Conservation (phyloP, 2,113 vertebrate genomes). For the Corvus hawaiiensis region DNA sequence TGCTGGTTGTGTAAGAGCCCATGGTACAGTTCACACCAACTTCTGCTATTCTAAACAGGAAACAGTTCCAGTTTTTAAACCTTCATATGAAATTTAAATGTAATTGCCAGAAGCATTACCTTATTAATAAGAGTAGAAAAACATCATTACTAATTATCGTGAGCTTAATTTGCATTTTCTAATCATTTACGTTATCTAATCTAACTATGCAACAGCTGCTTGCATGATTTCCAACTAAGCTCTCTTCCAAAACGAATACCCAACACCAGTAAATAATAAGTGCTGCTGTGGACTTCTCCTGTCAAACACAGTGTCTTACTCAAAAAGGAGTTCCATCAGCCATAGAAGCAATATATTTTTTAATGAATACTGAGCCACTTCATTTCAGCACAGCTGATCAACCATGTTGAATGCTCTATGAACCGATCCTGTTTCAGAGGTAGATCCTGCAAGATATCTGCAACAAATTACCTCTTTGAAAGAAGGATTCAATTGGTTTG, state of each 20-base stretch:
- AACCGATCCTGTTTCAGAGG: neutral
- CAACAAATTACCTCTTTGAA: conserved; percentile 17
- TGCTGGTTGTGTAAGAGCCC: neutral
- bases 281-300: neutral
- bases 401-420: neutral
- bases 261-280: conserved; percentile 2
- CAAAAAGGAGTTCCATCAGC: neutral
- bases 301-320: neutral
- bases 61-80: conserved; percentile 59
- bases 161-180: conserved; percentile 68
- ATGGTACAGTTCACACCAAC: neutral
- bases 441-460: conserved; percentile 18
- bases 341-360: neutral
- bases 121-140: conserved; percentile 70
- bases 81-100: conserved; percentile 67
- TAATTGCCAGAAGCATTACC: conserved; percentile 68
- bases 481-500: neutral
- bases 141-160: conserved; percentile 67
- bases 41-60: conserved; percentile 18
- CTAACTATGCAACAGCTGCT: conserved; percentile 59
- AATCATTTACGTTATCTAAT: conserved; percentile 70
- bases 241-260: conserved; percentile 6
- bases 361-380: neutral
- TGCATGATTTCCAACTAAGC: conserved; percentile 44
- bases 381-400: neutral